Evolutionary conservation across 92 coral and sea anemone species (phyloP), one percentile per base, ranked within the genome.

Genomic region (Isaurus tuberculatus): DNA sequence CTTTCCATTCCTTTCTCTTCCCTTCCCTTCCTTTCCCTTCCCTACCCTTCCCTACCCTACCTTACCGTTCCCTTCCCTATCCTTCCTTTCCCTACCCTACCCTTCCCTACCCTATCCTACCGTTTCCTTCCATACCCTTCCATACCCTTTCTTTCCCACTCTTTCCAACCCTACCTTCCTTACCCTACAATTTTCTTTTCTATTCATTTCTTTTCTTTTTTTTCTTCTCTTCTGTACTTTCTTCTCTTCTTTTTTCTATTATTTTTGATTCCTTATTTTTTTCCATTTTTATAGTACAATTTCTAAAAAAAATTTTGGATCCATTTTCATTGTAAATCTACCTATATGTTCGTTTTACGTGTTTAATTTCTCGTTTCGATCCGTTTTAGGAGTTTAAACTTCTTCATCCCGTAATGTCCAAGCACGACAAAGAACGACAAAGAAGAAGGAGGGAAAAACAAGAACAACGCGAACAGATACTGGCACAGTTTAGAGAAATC

Each of bases 401-500:
- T 53, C 92, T 95, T 53, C 98, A 93, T 83, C 98, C 98, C 19
- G 94, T 90, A 31, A 48, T 92, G 55, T 95, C 98, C 37, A 95
- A 94, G 73, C 92, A 91, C 72, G 98, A 95, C 16, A 91, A 83
- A 74, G 91, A 92, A 44, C 90, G 91, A 78, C 87, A 88, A 31
- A 92, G 92, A 46, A 83, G 84, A 53, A 84, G 75, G 29, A 87
- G 85, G 51, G 86, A 85, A 32, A 79, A 83, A 80, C 88, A 80
- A 53, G 86, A 93, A 23, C 55, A 91, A 15, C 84, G 85, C 42
- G 53, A 87, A 63, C 70, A 83, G 22, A 88, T 86, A 70, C 23
- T 95, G 73, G 97, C 93, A 55, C 94, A 91, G 61, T 95, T 95
- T 51, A 90, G 94, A 32, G 96, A 94, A 72, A 85, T 95, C 40